Evolutionary conservation across 2,797 vertebrate species (phyloP).

Genomic region (Typhlichthys subterraneus): DNA sequence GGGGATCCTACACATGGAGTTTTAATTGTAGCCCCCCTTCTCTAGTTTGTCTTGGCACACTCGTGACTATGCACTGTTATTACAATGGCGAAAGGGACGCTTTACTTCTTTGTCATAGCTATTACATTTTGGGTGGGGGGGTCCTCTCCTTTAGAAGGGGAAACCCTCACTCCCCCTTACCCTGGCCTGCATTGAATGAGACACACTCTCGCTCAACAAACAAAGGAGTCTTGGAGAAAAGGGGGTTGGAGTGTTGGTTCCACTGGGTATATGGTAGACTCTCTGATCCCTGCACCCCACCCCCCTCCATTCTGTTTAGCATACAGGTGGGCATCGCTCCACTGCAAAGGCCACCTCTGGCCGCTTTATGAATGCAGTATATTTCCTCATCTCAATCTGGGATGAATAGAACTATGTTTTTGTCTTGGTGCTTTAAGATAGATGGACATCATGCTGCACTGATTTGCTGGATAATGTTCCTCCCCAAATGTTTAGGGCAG

Average conservation of each 20-base stretch:
- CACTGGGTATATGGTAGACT: conserved; percentile 78
- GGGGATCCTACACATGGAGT: conserved; percentile 10
- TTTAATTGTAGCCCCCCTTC: conserved; percentile 52
- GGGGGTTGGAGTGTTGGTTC: conserved; percentile 53
- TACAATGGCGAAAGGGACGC: conserved; percentile 46
- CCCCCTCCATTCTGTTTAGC: conserved; percentile 73
- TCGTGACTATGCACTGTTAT: conserved; percentile 56
- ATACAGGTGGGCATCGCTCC: conserved; percentile 85
- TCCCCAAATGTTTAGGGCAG: too few relatives aligned
- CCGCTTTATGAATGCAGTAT: conserved; percentile 21
- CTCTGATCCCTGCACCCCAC: conserved; percentile 45
- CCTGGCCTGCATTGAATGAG: conserved; percentile 60
- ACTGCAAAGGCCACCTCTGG: conserved; percentile 42
- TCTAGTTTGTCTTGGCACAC: conserved; percentile 56
- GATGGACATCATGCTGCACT: neutral
- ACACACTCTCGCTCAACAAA: conserved; percentile 69
- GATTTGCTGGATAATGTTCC: neutral
- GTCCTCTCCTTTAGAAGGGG: neutral
- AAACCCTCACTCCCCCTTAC: conserved; percentile 41
- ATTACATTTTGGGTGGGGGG: conserved; percentile 60
- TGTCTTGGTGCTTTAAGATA: conserved; percentile 24
- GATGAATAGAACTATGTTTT: conserved; percentile 32
- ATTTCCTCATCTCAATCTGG: conserved; percentile 42
- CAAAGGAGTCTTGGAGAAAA: conserved; percentile 66
- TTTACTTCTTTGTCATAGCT: conserved; percentile 28